Evolutionary conservation across 35 echinoderm and acorn worm genomes (phyloP).

Genomic region (Holothuria glaberrima): DNA sequence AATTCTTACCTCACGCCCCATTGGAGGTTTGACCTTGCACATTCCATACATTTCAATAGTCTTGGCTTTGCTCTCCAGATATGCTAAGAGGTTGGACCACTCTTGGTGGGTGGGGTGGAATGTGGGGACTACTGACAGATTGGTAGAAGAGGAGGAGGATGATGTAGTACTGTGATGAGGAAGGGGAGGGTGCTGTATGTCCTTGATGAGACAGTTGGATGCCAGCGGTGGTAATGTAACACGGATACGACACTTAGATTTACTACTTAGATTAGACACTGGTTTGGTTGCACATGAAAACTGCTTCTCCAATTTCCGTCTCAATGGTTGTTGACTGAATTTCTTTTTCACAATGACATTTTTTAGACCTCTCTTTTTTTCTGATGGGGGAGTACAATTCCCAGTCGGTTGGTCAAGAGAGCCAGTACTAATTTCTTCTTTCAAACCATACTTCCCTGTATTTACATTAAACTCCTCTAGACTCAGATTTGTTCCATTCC

Average conservation of each 20-base stretch:
- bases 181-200: background rate
- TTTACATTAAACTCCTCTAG: background rate
- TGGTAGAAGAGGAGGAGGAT: conserved; percentile 1
- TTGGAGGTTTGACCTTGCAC: conserved; percentile 93
- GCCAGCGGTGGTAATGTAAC: conserved; percentile 24
- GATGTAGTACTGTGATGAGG: conserved; percentile 48
- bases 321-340: conserved; percentile 8
- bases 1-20: conserved; percentile 78
- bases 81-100: conserved; percentile 86
- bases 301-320: conserved; percentile 35
- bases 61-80: conserved; percentile 62
- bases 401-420: background rate
- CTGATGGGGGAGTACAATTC: background rate
- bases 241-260: conserved; percentile 39
- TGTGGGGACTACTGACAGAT: conserved; percentile 68
- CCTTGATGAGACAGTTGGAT: conserved; percentile 38
- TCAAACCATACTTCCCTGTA: background rate
- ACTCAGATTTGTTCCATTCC: conserved; percentile 43
- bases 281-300: conserved; percentile 47
- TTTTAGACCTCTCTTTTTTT: background rate
- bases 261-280: background rate
- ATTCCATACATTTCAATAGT: conserved; percentile 71
- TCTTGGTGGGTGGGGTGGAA: conserved; percentile 71
- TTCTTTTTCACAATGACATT: conserved; percentile 20
- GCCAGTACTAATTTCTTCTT: background rate